Conservation (phyloP, 1,140 invertebrate genomes). For the Limonius californicus region DNA sequence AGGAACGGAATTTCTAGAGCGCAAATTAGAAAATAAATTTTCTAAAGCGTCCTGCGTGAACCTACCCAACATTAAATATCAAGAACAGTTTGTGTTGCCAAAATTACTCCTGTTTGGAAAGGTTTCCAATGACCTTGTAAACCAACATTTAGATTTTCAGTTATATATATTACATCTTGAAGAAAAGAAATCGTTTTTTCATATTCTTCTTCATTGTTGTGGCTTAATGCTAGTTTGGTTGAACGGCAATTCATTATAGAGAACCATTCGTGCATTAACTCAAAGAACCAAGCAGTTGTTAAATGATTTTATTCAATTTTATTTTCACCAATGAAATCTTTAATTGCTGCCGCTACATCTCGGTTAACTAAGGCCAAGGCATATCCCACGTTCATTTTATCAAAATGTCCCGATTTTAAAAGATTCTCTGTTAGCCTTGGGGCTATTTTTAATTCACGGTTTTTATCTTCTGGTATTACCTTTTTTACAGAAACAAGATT, state of each 20-base stretch:
- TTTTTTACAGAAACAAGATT: not conserved
- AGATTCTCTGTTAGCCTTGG: constrained; percentile 9
- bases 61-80: no score
- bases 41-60: no score
- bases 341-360: constrained; percentile 17
- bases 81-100: constrained; percentile 15
- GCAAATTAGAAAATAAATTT: no score
- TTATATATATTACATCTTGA: not conserved
- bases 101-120: constrained; percentile 15
- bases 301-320: constrained; percentile 1
- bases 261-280: constrained; percentile 15
- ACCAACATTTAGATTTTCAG: not conserved
- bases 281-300: constrained; percentile 19
- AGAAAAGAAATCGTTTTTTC: constrained; percentile 1
- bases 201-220: constrained; percentile 8
- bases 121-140: constrained; percentile 10
- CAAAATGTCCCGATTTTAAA: constrained; percentile 11
- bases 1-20: no score
- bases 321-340: constrained; percentile 6
- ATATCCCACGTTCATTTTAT: not conserved
- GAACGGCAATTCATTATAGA: constrained; percentile 6
- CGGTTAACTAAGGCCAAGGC: constrained; percentile 17
- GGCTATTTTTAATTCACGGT: not conserved
- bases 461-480: not conserved
- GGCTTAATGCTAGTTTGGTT: constrained; percentile 15